Percentiles rank a stretch among this genome's conserved stretches.
These are phyloP conservation scores for Sylvilagus floridanus DNA, from an alignment of 2,797 vertebrate species.

Conservation along the genomic window DNA sequence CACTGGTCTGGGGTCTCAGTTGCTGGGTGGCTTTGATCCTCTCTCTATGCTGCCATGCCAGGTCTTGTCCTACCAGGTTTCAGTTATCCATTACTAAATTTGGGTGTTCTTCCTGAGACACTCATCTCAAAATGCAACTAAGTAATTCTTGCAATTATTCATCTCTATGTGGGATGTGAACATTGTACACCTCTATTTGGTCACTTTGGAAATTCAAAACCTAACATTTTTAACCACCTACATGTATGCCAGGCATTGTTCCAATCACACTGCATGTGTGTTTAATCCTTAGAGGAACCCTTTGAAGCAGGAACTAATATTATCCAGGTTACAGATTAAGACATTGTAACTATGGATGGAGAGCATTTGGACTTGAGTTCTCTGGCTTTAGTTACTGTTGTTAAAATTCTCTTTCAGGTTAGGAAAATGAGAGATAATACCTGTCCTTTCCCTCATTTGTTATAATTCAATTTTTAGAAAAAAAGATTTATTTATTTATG, in stretches of 20 bases:
- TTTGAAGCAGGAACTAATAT: background rate
- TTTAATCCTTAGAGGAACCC: background rate
- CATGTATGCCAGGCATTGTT: background rate
- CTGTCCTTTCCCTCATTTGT: background rate
- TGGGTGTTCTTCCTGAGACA: too few relatives aligned
- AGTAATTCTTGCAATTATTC: too few relatives aligned
- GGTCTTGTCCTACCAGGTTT: too few relatives aligned
- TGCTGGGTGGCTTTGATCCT: too few relatives aligned
- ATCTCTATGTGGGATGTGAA: too few relatives aligned
- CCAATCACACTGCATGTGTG: background rate
- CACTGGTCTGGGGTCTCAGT: too few relatives aligned
- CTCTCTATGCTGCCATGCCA: too few relatives aligned
- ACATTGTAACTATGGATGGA: background rate
- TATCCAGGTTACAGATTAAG: background rate
- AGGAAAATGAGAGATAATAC: background rate
- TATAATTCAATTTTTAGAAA: background rate
- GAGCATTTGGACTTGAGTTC: background rate
- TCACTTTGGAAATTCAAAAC: too few relatives aligned
- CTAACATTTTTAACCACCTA: background rate
- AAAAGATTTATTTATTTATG: too few relatives aligned
- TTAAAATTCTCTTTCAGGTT: background rate
- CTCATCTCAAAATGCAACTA: too few relatives aligned
- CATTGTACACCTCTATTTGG: too few relatives aligned
- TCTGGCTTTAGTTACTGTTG: background rate
- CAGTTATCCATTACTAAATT: too few relatives aligned